Evolutionary conservation across 2,797 vertebrate genomes (phyloP), one percentile per base, ranked within the genome.

Genomic region (Thunnus albacares): DNA sequence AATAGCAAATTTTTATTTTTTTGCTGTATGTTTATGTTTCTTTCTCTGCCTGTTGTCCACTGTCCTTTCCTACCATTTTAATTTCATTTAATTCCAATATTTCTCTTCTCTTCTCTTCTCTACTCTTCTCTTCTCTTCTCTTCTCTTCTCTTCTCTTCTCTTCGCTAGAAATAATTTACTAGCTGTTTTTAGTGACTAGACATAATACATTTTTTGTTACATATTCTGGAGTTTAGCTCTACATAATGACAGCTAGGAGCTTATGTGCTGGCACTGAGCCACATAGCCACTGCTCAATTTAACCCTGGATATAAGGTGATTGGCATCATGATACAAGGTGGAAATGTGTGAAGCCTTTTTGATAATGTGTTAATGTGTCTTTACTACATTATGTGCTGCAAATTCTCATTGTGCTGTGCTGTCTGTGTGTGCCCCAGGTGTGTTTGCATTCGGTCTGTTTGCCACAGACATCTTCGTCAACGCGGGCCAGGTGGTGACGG

Each of bases 381-480:
- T 49, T 63, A 20, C 47, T 64, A 7, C 47, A 17, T 6, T 30
- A n/a, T 20, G 30, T 24, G 14, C 8, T 5, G n/a, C 76, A 41
- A 51, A 51, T 43, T 66, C 49, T 82, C 59, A 71, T 61, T 60
- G 35, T 80, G 51, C 2, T 72, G 51, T 66, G 28, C 45, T 70
- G 57, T 75, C 45, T 70, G 57, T 72, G 18, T 75, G 72, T 78
- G 13, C 66, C 61, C 38, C 91, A 99, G 98, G 98, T 83, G 98
- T 99, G 73, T 99, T 99, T 92, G 98, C 98, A 0, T 99, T 99
- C 82, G 98, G 98, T 78, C 96, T 99, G 91, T 99, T 99, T 92
- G 97, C 98, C 84, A 99, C 98, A 4, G 97, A 99, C 93, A 99
- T 99, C 95, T 99, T 99, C 86, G 97, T 99, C 87, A 99, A 99